Conservation (phyloP, 2,113 vertebrate species). For the Prionailurus viverrinus region DNA sequence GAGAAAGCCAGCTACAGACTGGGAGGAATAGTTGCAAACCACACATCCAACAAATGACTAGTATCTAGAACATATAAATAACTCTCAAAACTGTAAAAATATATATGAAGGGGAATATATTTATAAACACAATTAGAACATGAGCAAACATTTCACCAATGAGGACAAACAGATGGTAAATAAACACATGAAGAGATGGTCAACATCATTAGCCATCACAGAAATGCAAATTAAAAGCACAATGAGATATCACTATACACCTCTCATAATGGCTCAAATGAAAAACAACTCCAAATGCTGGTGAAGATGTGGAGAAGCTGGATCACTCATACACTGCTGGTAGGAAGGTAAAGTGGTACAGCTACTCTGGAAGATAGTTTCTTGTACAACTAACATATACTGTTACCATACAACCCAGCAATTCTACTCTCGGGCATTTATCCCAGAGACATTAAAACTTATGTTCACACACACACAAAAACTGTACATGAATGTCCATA, state of each 20-base stretch:
- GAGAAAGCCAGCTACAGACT: constrained; percentile 2
- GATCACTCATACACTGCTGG: neutral
- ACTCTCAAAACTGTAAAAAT: neutral
- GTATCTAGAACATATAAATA: constrained; percentile 24
- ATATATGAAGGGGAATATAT: neutral
- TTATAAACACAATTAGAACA: neutral
- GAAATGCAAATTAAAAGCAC: constrained; percentile 15
- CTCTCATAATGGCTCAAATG: constrained; percentile 21
- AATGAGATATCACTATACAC: neutral
- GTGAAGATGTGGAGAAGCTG: neutral
- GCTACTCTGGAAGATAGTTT: neutral
- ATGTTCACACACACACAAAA: neutral
- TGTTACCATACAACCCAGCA: neutral
- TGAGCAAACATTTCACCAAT: neutral
- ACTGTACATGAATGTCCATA: neutral
- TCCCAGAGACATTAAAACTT: neutral
- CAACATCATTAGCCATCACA: neutral
- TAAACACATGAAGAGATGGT: neutral
- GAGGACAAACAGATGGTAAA: neutral
- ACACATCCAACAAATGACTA: neutral
- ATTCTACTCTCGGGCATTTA: neutral
- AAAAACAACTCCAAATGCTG: neutral
- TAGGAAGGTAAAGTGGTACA: neutral
- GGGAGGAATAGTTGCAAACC: constrained; percentile 16
- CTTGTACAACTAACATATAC: neutral